phyloP scores from a whole-genome alignment of 2,113 vertebrate genomes.

The Oncorhynchus masou region DNA sequence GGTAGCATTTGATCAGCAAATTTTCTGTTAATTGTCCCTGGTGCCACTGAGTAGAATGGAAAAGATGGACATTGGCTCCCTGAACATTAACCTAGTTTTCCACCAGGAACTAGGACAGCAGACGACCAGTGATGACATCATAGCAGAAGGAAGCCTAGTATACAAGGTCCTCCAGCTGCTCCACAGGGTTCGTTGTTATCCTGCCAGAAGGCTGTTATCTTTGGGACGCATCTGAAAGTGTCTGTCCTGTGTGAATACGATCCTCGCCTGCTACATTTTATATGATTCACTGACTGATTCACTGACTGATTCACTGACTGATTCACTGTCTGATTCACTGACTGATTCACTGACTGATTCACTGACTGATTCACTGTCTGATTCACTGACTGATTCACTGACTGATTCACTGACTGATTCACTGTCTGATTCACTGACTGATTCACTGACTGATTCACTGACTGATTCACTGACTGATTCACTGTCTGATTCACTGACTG shows the following conservation, averaged over 20 bases:
- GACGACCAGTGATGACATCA: too few relatives aligned
- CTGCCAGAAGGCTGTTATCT: constrained; percentile 47
- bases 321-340: background rate
- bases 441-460: constrained; percentile 41
- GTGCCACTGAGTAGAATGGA: too few relatives aligned
- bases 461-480: too few relatives aligned
- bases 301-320: constrained; percentile 19
- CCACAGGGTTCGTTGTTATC: constrained; percentile 14
- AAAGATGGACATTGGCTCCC: too few relatives aligned
- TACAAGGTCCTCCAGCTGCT: too few relatives aligned
- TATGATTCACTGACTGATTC: constrained; percentile 34
- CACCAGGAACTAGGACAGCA: too few relatives aligned
- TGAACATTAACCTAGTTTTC: too few relatives aligned
- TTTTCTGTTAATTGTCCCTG: too few relatives aligned
- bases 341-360: constrained; percentile 47
- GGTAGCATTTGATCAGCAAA: too few relatives aligned
- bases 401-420: background rate
- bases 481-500: too few relatives aligned
- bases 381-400: constrained; percentile 44
- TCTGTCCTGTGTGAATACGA: constrained; percentile 14
- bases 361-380: constrained; percentile 43
- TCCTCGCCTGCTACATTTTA: constrained; percentile 29
- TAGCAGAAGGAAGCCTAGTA: too few relatives aligned
- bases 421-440: constrained; percentile 4
- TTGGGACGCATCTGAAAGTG: constrained; percentile 35